Conservation (phyloP, 2,113 vertebrate species). For the Lepisosteus oculatus region DNA sequence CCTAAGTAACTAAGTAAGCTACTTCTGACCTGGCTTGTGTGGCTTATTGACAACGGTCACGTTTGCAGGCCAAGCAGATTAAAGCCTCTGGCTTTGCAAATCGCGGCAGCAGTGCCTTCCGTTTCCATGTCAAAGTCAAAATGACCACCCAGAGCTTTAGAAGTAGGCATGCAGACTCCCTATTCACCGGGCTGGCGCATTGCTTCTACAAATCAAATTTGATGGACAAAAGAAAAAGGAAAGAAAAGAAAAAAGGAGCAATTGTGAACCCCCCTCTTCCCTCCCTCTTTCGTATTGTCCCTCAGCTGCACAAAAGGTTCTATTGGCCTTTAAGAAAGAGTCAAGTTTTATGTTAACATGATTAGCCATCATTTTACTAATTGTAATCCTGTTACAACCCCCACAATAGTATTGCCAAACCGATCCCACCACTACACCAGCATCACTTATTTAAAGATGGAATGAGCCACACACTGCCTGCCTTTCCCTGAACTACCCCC, state of each 20-base stretch:
- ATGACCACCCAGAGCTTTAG: conserved; percentile 62
- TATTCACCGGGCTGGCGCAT: conserved; percentile 46
- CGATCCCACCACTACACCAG: background rate
- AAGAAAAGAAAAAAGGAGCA: conserved; percentile 19
- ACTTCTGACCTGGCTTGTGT: conserved; percentile 48
- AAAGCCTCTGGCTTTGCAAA: conserved; percentile 33
- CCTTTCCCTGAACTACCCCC: background rate
- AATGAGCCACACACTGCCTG: background rate
- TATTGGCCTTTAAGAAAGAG: conserved; percentile 28
- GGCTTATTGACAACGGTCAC: conserved; percentile 48
- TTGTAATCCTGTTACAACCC: conserved; percentile 10
- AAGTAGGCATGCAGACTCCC: conserved; percentile 35
- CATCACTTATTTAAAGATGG: no score
- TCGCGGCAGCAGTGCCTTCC: conserved; percentile 38
- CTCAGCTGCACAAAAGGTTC: conserved; percentile 36
- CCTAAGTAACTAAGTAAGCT: conserved; percentile 54
- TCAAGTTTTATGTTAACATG: conserved; percentile 47
- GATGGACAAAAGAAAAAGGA: conserved; percentile 41
- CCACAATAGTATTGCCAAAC: conserved; percentile 11
- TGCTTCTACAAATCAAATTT: conserved; percentile 47
- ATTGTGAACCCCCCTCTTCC: conserved; percentile 15
- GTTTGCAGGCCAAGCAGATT: conserved; percentile 60
- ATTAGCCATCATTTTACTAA: conserved; percentile 35
- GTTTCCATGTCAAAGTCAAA: conserved; percentile 39
- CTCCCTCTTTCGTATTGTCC: conserved; percentile 30